Evolutionary conservation across 2,888 invertebrate genomes (phyloP).

Genomic region (Cephalotes varians): DNA sequence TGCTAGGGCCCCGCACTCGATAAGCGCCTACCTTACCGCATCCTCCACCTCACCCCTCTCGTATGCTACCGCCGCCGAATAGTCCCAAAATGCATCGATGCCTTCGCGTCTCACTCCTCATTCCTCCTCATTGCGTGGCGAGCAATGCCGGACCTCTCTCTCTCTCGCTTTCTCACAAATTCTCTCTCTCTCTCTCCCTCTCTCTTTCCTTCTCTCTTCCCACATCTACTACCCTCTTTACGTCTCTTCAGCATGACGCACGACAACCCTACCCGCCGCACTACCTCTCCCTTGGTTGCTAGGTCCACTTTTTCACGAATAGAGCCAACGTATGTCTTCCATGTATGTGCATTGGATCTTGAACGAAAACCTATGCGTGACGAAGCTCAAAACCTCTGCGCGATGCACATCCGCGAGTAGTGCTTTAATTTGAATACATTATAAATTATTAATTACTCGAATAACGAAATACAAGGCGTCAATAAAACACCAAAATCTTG

Average conservation of each 20-base stretch:
- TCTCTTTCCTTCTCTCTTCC: conserved; percentile 41
- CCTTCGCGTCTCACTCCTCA: conserved; percentile 77
- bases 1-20: conserved; percentile 83
- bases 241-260: conserved; percentile 36
- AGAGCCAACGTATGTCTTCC: conserved; percentile 54
- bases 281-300: conserved; percentile 81
- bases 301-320: conserved; percentile 81
- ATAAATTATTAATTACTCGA: neutral
- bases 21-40: conserved; percentile 49
- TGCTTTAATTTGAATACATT: conserved; percentile 10
- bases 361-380: conserved; percentile 31
- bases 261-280: conserved; percentile 40
- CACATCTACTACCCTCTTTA: conserved; percentile 50
- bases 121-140: conserved; percentile 62
- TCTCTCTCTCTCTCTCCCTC: conserved; percentile 47
- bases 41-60: conserved; percentile 73
- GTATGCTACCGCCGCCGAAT: conserved; percentile 77
- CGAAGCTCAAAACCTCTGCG: conserved; percentile 10
- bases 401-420: neutral
- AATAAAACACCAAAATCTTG: neutral
- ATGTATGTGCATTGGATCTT: conserved; percentile 16
- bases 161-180: conserved; percentile 41
- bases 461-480: neutral
- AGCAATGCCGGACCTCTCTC: conserved; percentile 58
- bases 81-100: conserved; percentile 84